Base-by-base conservation (phyloP, 2,113 vertebrate species). In the Cinclus mexicanus region DNA sequence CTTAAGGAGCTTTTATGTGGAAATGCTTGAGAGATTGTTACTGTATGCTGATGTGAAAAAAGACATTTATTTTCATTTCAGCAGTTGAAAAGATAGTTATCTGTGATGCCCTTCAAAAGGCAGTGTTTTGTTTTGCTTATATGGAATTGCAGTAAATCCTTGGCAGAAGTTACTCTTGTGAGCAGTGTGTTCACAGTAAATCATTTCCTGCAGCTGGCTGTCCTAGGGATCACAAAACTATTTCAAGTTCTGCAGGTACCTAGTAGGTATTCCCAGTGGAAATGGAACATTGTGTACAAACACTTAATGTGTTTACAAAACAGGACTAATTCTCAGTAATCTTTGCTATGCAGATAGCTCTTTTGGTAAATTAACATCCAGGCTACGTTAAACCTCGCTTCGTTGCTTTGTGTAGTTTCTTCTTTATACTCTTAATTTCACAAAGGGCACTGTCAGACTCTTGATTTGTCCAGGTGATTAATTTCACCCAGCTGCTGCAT, bases 1-100 rank as follows among this genome's bases (percentile, higher is more conserved):
- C 50, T 79, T 86, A 86, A 85, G 82, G 68, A 94, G 79, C 84
- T 96, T 96, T 96, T 93, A 78, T 67, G 68, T 92, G 64, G 81
- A 89, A 95, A 83, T 39, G 63, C 65, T n/a, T 33, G 68, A 76
- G 74, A 75, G 82, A 33, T 85, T 93, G 82, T 89, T 95, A 47
- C 71, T 88, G 37, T 72, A 47, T 78, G 70, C 74, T 87, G 84
- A 72, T 93, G 81, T 90, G 78, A 77, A 71, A 89, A 93, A 68
- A 85, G 28, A 23, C 71, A 80, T 95, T 83, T 87, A 64, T 87
- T 96, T 95, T 88, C 88, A 77, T 88, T 95, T 80, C 83, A 89
- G 79, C 50, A 39, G 24, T n/a, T 93, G 68, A 74, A 96, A 90
- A 83, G 81, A 67, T 41, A 39, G 75, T 57, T 65, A 76, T 59